A percentile compares a stretch with the other conserved stretches of the same genome.
These are phyloP conservation scores for Hippocampus comes DNA, from an alignment of 2,113 vertebrate species.

Conservation along the genomic window DNA sequence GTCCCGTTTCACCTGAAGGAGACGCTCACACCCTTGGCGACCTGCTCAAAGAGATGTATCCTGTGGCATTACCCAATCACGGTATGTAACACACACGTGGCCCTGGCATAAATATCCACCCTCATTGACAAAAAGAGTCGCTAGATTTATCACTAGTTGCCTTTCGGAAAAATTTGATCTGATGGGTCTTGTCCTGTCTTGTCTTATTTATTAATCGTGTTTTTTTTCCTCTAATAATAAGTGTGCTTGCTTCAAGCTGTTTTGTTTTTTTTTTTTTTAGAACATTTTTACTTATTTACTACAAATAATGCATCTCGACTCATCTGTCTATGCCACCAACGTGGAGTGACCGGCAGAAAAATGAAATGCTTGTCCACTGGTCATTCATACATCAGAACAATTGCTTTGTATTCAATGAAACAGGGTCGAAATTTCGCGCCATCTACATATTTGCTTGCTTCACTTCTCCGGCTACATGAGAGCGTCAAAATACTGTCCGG, in stretches of 20 bases:
- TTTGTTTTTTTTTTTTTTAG: no score
- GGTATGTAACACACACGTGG: constrained; percentile 67
- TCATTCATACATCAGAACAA: no score
- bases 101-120: neutral
- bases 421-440: no score
- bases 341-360: no score
- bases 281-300: no score
- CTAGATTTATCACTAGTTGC: neutral
- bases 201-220: neutral
- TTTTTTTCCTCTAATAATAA: neutral
- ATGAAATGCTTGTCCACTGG: no score
- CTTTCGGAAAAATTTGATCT: neutral
- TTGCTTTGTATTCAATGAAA: no score
- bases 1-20: constrained; percentile 85
- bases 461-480: no score
- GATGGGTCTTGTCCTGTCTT: neutral
- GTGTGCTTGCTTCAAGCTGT: no score
- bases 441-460: no score
- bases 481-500: neutral
- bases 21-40: constrained; percentile 84
- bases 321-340: no score
- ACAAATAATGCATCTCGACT: no score
- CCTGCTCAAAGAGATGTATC: constrained; percentile 87
- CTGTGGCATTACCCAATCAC: constrained; percentile 78
- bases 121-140: neutral